Percentiles rank a stretch among this genome's conserved stretches.
Conservation (phyloP, 2,888 invertebrate genomes). For the Onthophagus sagittarius region DNA sequence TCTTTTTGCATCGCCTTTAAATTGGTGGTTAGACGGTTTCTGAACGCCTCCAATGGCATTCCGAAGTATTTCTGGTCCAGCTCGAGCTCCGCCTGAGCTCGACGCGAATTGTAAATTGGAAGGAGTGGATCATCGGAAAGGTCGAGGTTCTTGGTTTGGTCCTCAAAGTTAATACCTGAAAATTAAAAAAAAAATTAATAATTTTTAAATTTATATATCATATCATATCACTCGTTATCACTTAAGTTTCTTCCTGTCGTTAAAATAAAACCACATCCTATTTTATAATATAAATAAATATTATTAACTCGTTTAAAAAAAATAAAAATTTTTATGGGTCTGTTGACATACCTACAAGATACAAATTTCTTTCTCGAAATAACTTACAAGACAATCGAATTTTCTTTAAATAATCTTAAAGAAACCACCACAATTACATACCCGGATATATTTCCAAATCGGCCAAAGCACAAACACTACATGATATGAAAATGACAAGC, state of each 20-base stretch:
- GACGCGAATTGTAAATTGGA: slow-evolving; percentile 26
- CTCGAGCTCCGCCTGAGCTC: slow-evolving; percentile 21
- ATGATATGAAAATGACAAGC: slow-evolving; percentile 40
- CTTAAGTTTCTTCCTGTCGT: neutral
- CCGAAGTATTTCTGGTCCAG: slow-evolving; percentile 22
- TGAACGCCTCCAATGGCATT: slow-evolving; percentile 20
- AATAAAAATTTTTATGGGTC: neutral
- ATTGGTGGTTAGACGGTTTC: slow-evolving; percentile 20
- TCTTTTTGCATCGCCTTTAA: slow-evolving; percentile 27
- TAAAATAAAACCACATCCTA: no score
- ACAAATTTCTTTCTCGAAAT: neutral
- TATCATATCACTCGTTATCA: neutral
- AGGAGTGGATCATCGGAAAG: slow-evolving; percentile 26
- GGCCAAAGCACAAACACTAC: slow-evolving; percentile 40
- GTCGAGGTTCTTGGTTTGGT: slow-evolving; percentile 16
- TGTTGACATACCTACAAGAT: neutral
- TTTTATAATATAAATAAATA: no score
- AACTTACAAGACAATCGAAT: no score
- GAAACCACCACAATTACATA: slow-evolving; percentile 30
- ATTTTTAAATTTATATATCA: no score
- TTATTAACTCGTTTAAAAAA: no score
- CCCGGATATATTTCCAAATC: slow-evolving; percentile 44
- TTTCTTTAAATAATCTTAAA: neutral
- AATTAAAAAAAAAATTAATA: no score
- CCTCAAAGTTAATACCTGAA: slow-evolving; percentile 32